Evolutionary conservation across 1,140 invertebrate genomes (phyloP).

Genomic region (Aphaenogaster floridana): DNA sequence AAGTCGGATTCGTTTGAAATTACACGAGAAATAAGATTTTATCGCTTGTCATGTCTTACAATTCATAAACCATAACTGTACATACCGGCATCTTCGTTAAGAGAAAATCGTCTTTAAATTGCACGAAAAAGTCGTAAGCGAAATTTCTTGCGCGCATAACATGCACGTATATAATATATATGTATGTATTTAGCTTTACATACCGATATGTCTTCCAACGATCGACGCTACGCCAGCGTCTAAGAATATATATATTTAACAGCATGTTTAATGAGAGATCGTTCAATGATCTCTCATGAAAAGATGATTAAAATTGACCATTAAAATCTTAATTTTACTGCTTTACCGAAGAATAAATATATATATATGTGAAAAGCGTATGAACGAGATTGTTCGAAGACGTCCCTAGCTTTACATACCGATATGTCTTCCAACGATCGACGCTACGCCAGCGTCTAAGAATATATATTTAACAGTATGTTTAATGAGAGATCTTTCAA

Average conservation of each 20-base stretch:
- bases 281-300: not conserved
- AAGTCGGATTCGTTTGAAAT: constrained; percentile 4
- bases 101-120: not conserved
- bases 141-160: not conserved
- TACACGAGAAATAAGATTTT: not conserved
- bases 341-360: not conserved
- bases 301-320: not conserved
- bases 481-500: no score
- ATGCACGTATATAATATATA: not conserved
- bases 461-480: no score
- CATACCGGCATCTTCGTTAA: not conserved
- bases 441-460: no score
- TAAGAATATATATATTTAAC: not conserved
- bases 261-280: no score
- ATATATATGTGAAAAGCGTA: not conserved
- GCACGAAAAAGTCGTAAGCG: not conserved
- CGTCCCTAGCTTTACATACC: not conserved
- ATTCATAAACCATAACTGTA: not conserved
- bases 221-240: not conserved
- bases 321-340: not conserved
- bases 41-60: no score
- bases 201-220: not conserved
- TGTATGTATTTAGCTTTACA: not conserved
- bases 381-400: not conserved
- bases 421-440: no score